Evolutionary conservation across 2,113 vertebrate species (phyloP), one percentile per base, ranked within the genome.

Genomic region (Prochilodus magdalenae): DNA sequence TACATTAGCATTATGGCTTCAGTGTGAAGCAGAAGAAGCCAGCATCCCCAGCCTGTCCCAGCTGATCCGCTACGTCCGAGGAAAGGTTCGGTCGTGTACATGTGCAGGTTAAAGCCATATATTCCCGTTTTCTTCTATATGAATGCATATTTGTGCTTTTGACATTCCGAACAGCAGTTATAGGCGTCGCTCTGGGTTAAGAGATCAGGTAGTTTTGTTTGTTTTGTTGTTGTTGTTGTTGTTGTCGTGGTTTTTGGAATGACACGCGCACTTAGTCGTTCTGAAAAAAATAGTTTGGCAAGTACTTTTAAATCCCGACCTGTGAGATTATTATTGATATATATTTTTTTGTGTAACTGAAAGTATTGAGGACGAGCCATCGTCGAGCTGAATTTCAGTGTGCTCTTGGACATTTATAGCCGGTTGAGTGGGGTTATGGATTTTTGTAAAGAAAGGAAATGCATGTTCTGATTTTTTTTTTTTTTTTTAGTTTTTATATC

Each of bases 391-490:
- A 73, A 65, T 44, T 36, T 57, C 22, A 40, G 29, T 1, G 29
- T 60, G 1, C 30, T 60, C 12, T 75, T 62, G 18, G 24, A 11
- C 73, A 22, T 75, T 69, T 55, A 59, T 83, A 69, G 36, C 27
- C 20, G 30, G 59, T n/a, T 67, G n/a, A 73, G 24, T 62, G 4
- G 30, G 70, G 47, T 78, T 15, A 63, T 62, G 1, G 5, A 20
- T 84, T 86, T 86, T 55, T 92, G 59, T 85, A 81, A 86, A 84
- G 60, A 82, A 77, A 69, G n/a, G 65, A 55, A 80, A 84, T 90
- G 87, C 89, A 86, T 90, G 85, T 88, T 90, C 63, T 72, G 4
- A 77, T 69, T 73, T 82, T 13, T 75, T 40, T 22, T 83, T 86
- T 83, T 79, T 36, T 36, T 36, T 36, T 3, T 36, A 36, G 36